phyloP scores from a whole-genome alignment of 2,113 vertebrate genomes.

The Brachyhypopomus occidentalis region DNA sequence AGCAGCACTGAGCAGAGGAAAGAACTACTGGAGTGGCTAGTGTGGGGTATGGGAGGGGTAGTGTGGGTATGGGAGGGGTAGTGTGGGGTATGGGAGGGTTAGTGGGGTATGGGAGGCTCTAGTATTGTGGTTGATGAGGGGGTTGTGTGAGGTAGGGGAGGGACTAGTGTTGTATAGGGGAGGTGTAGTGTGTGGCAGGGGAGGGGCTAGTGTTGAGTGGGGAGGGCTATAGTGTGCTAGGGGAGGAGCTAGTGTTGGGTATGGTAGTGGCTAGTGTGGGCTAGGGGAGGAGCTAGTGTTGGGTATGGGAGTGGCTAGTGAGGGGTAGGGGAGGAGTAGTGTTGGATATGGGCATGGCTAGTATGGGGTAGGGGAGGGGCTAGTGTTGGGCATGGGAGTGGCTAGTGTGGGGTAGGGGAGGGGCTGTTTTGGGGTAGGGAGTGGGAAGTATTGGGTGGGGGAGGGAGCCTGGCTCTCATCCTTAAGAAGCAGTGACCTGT shows the following conservation, averaged over 20 bases:
- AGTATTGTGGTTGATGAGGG: conserved; percentile 36
- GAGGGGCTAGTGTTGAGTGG: too few relatives aligned
- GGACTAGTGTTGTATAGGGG: not conserved
- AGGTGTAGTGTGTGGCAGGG: not conserved
- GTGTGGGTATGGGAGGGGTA: conserved; percentile 13
- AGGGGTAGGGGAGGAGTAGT: not conserved
- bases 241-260: not conserved
- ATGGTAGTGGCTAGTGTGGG: not conserved
- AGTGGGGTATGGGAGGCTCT: not conserved
- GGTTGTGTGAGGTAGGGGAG: not conserved
- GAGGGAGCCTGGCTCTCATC: conserved; percentile 57
- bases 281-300: too few relatives aligned
- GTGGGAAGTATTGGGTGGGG: conserved; percentile 4
- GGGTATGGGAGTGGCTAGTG: too few relatives aligned
- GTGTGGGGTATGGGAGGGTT: not conserved
- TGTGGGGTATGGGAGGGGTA: not conserved
- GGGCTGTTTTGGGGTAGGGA: not conserved
- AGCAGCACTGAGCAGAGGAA: conserved; percentile 21
- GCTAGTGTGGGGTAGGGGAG: conserved; percentile 44
- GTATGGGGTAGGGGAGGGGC: too few relatives aligned
- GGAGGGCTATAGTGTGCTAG: too few relatives aligned
- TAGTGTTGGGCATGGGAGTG: too few relatives aligned
- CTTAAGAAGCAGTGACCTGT: conserved; percentile 61
- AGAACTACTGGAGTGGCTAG: conserved; percentile 8
- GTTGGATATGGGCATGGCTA: not conserved